Base-by-base conservation (phyloP, 2,888 invertebrate species). In the Conchocele bisecta region DNA sequence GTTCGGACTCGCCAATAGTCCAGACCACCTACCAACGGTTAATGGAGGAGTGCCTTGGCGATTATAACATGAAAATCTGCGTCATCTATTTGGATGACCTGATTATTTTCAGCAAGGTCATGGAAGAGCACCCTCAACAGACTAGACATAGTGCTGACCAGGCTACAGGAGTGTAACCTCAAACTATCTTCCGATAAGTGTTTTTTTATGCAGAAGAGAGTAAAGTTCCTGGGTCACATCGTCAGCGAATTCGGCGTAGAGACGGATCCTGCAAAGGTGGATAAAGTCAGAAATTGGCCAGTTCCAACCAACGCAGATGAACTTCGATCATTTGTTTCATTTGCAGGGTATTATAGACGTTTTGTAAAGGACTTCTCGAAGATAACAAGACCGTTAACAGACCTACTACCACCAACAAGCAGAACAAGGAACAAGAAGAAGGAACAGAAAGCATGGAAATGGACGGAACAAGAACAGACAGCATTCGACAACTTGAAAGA, bases 1-100 rank as follows among this genome's bases (percentile, higher is more conserved):
- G n/a, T n/a, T n/a, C n/a, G n/a, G n/a, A n/a, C n/a, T n/a, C n/a
- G n/a, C 9, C n/a, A 22, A 42, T 42, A 42, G 42, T 3, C 73
- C 70, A n/a, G 68, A n/a, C n/a, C n/a, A n/a, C n/a, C n/a, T n/a
- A n/a, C n/a, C n/a, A n/a, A n/a, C n/a, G n/a, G n/a, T n/a, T n/a
- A n/a, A n/a, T n/a, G n/a, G n/a, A n/a, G n/a, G n/a, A n/a, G n/a
- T n/a, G n/a, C n/a, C n/a, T n/a, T n/a, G n/a, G n/a, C n/a, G n/a
- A n/a, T n/a, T 56, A 59, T 3, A 56, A 78, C 31, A 53, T 79
- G 31, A 60, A 57, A 9, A 64, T 66, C 11, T 72, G 73, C 44
- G 35, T 71, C 1, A 60, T 75, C 0, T 78, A 68, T 33, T 20
- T 83, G 6, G 77, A 79, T 54, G 80, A 83, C 46, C n/a, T 81